These are phyloP conservation scores for Isaurus tuberculatus DNA, from an alignment of 92 coral and sea anemone genomes.

Conservation along the genomic window DNA sequence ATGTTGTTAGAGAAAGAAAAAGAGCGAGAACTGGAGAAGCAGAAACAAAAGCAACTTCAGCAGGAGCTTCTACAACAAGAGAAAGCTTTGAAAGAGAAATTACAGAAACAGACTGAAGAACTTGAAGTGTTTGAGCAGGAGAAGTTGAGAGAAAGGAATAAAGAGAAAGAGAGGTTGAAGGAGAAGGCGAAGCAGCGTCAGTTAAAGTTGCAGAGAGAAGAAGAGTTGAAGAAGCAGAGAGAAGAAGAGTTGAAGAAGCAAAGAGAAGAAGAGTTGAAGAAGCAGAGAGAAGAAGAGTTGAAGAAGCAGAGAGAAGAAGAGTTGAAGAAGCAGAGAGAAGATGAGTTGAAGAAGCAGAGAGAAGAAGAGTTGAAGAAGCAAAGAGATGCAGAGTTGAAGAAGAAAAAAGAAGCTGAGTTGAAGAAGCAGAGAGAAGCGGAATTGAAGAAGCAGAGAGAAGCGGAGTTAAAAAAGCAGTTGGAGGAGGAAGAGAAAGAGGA, in stretches of 20 bases:
- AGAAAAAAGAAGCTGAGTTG: conserved; percentile 52
- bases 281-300: conserved; percentile 37
- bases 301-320: conserved; percentile 56
- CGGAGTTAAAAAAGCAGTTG: conserved; percentile 54
- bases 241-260: conserved; percentile 58
- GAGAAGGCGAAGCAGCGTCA: conserved; percentile 76
- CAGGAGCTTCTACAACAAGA: conserved; percentile 83
- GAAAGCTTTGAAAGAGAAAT: conserved; percentile 77
- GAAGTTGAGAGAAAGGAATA: conserved; percentile 79
- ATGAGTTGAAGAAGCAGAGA: conserved; percentile 54
- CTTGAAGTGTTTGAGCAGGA: conserved; percentile 89
- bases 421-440: not conserved
- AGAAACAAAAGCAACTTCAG: conserved; percentile 86
- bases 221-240: conserved; percentile 52
- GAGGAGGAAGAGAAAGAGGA: conserved; percentile 60
- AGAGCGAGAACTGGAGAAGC: conserved; percentile 83
- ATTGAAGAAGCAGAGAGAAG: conserved; percentile 59
- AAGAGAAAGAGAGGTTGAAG: conserved; percentile 74
- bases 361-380: conserved; percentile 63
- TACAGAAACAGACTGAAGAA: conserved; percentile 80
- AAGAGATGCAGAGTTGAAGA: conserved; percentile 63
- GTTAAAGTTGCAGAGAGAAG: conserved; percentile 62
- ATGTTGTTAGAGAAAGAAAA: conserved; percentile 92
- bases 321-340: conserved; percentile 59
- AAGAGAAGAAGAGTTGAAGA: conserved; percentile 62